Base-by-base conservation (phyloP, 2,888 invertebrate genomes). In the Spisula subtruncata region DNA sequence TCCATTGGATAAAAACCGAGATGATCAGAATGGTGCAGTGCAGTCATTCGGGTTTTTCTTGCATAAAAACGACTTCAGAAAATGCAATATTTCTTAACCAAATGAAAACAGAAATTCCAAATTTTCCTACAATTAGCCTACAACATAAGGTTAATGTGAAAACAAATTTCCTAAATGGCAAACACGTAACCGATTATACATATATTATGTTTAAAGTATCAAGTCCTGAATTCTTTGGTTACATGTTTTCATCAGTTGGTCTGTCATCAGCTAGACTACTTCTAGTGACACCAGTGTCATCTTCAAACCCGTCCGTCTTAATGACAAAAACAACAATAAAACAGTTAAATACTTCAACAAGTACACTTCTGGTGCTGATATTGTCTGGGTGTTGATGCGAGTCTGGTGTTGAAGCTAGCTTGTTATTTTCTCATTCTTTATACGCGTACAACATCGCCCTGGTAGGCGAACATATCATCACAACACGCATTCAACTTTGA, bases 401-500 rank as follows among this genome's bases (percentile, higher is more conserved):
- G 41, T 41, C 8, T 5, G 41, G 41, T 41, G 41, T 5, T 41
- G 41, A 41, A 35, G 14, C 1, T 35, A 75, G 32, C 75, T 75
- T 35, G 75, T 71, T 71, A 71, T 32, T 25, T 75, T 75, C 75
- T 5, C 29, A 75, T 16, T 35, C 35, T 16, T 35, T 75, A n/a
- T 18, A 18, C 75, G 16, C 75, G 2, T 75, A 75, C 29, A 75
- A 75, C 32, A 75, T 32, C 75, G 32, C 12, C 75, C 35, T 18
- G 75, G 75, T 35, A 75, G 75, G 29, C 75, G 29, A 18, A 32
- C 75, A 75, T 75, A 16, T 75, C 75, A 75, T 2, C 75, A 32
- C 75, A 48, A 48, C 81, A 81, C 66, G 41, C 71, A 83, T 46
- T 54, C 25, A 51, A 51, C 79, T 79, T 8, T 85, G 85, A 85